Conservation (phyloP, 2,113 vertebrate species). For the Labeo catla region DNA sequence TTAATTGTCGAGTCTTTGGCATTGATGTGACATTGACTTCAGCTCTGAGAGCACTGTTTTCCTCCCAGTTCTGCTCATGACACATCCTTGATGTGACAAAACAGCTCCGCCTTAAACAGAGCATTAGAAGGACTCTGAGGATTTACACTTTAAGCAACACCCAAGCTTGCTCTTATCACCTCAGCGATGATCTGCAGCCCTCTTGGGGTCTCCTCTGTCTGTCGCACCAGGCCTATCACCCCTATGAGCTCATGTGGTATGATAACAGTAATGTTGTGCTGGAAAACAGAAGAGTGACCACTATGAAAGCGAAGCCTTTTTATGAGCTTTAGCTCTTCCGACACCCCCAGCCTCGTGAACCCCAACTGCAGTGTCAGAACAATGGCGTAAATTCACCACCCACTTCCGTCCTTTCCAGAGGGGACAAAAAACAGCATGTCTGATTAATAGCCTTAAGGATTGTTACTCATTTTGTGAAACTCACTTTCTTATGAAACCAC, state of each 20-base stretch:
- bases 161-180: slow-evolving; percentile 43
- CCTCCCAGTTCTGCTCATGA: slow-evolving; percentile 40
- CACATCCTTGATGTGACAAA: slow-evolving; percentile 55
- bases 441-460: background rate
- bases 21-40: slow-evolving; percentile 24
- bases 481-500: background rate
- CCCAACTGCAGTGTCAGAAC: background rate
- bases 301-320: background rate
- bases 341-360: background rate
- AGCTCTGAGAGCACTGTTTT: slow-evolving; percentile 29
- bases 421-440: background rate
- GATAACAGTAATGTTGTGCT: slow-evolving; percentile 3
- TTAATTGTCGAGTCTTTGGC: slow-evolving; percentile 16
- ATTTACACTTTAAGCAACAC: slow-evolving; percentile 44
- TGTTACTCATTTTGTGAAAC: background rate
- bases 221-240: background rate
- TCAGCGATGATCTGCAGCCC: slow-evolving; percentile 49
- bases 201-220: slow-evolving; percentile 32
- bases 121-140: slow-evolving; percentile 42
- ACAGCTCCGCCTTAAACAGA: slow-evolving; percentile 49
- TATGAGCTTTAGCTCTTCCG: background rate
- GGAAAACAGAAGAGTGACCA: background rate
- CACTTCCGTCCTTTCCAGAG: background rate
- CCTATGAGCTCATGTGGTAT: slow-evolving; percentile 49
- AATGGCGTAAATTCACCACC: slow-evolving; percentile 16